Evolutionary conservation across 2,888 invertebrate species (phyloP).

Genomic region (Nephrotoma appendiculata): DNA sequence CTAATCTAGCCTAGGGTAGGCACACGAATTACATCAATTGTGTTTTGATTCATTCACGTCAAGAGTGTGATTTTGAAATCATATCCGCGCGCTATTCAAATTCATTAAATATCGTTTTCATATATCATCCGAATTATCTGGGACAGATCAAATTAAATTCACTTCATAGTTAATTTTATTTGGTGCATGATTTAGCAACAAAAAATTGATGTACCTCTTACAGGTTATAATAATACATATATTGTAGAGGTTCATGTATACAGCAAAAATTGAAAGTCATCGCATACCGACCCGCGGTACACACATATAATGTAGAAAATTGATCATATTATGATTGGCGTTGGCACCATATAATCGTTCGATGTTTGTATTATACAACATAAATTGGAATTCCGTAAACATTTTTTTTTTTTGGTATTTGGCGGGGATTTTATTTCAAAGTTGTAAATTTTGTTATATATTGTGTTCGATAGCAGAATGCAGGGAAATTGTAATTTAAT

Average conservation of each 20-base stretch:
- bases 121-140: neutral
- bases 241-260: neutral
- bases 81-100: neutral
- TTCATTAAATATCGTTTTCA: neutral
- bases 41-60: neutral
- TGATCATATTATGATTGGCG: neutral
- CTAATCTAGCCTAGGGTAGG: no score
- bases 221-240: neutral
- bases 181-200: neutral
- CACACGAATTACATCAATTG: neutral
- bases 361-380: neutral
- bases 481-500: neutral
- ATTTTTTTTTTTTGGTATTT: neutral
- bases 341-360: neutral
- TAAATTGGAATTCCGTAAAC: neutral
- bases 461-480: neutral
- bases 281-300: neutral
- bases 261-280: neutral
- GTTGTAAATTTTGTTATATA: neutral
- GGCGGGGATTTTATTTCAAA: neutral
- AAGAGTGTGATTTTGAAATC: neutral
- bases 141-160: neutral
- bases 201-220: neutral
- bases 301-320: neutral
- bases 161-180: neutral